These are phyloP conservation scores for Camelus bactrianus DNA, from an alignment of 2,113 vertebrate species.

Conservation along the genomic window DNA sequence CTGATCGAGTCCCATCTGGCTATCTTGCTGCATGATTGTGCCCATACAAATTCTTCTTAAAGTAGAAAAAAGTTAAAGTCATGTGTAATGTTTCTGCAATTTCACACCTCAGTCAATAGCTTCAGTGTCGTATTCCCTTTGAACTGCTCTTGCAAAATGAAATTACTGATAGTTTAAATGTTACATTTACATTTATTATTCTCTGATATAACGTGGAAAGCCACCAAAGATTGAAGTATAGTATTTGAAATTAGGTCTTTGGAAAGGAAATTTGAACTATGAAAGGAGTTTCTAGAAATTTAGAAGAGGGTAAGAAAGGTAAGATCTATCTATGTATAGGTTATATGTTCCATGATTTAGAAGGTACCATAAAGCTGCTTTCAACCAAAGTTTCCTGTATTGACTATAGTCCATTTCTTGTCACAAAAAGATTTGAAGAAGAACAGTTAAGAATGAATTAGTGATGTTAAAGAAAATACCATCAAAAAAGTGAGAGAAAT, in stretches of 20 bases:
- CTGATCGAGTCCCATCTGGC: slow-evolving; percentile 65
- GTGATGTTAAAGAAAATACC: neutral
- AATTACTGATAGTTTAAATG: slow-evolving; percentile 86
- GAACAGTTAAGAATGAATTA: neutral
- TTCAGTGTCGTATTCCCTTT: slow-evolving; percentile 83
- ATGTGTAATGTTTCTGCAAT: slow-evolving; percentile 77
- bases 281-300: slow-evolving; percentile 78
- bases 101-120: slow-evolving; percentile 79
- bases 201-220: slow-evolving; percentile 77
- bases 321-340: neutral
- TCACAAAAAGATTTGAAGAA: neutral
- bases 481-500: neutral
- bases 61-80: slow-evolving; percentile 75
- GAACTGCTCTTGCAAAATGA: slow-evolving; percentile 84
- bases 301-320: neutral
- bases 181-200: slow-evolving; percentile 88
- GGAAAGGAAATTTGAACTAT: slow-evolving; percentile 78
- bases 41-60: slow-evolving; percentile 77
- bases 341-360: neutral
- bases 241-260: slow-evolving; percentile 80
- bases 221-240: slow-evolving; percentile 82
- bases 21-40: slow-evolving; percentile 80
- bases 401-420: neutral
- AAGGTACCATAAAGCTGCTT: neutral
- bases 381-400: neutral